Evolutionary conservation across 2,113 vertebrate species (phyloP).

Genomic region (Coracopsis vasa): DNA sequence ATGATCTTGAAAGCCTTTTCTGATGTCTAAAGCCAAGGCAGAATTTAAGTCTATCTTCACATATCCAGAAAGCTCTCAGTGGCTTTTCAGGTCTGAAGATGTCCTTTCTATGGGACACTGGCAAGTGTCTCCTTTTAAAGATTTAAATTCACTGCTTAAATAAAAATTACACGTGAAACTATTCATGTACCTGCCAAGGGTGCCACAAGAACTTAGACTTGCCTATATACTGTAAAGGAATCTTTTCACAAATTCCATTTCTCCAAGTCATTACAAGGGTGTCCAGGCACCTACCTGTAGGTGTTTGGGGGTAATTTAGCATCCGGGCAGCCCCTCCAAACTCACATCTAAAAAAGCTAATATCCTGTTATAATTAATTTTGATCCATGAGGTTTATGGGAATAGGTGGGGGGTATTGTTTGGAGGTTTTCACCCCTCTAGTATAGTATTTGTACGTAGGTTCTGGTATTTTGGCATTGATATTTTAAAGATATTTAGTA

Average conservation of each 20-base stretch:
- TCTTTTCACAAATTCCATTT: not conserved
- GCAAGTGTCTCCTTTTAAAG: not conserved
- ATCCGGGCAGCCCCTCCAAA: not conserved
- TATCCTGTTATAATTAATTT: not conserved
- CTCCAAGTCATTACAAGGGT: not conserved
- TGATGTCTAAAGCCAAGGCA: not conserved
- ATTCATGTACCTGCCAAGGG: not conserved
- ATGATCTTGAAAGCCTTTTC: not conserved
- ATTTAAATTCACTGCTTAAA: not conserved
- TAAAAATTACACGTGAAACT: not conserved
- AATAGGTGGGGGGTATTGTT: not conserved
- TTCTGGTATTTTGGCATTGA: not conserved
- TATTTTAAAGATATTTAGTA: not conserved
- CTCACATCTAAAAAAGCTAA: not conserved
- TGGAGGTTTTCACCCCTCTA: not conserved
- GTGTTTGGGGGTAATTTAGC: not conserved
- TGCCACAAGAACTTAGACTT: not conserved
- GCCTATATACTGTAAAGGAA: not conserved
- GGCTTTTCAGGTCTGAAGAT: not conserved
- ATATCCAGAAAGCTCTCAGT: not conserved
- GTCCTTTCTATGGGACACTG: not conserved
- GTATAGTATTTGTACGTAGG: not conserved
- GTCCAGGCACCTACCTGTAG: not conserved
- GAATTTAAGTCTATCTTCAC: not conserved
- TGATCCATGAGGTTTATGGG: not conserved